These are phyloP conservation scores for Channa maculata DNA, from an alignment of 2,113 vertebrate species.

Conservation along the genomic window DNA sequence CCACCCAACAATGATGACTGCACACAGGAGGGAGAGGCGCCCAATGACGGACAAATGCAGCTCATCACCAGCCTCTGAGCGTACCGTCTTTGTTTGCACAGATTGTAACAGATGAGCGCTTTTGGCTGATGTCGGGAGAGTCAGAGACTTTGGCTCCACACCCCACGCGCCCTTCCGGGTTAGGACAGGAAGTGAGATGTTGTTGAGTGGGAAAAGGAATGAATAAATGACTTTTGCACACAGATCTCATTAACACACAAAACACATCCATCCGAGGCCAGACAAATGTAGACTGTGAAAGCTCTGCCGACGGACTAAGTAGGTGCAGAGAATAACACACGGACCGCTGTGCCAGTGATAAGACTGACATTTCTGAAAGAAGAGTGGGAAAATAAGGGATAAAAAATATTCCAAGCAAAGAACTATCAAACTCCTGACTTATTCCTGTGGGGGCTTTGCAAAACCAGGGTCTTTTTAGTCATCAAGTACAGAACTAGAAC, in stretches of 20 bases:
- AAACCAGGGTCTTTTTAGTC: constrained; percentile 89
- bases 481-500: constrained; percentile 85
- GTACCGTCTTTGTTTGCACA: constrained; percentile 66
- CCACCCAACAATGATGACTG: constrained; percentile 90
- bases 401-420: constrained; percentile 57
- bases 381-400: constrained; percentile 60
- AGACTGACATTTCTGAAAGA: constrained; percentile 76
- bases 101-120: constrained; percentile 55
- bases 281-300: constrained; percentile 90
- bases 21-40: constrained; percentile 87
- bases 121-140: constrained; percentile 57
- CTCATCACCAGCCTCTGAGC: constrained; percentile 98
- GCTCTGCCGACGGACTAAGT: constrained; percentile 67
- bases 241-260: constrained; percentile 70
- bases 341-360: constrained; percentile 81
- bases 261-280: constrained; percentile 84
- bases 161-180: constrained; percentile 64
- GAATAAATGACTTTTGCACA: constrained; percentile 76
- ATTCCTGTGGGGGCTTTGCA: constrained; percentile 86
- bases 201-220: constrained; percentile 57
- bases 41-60: constrained; percentile 98
- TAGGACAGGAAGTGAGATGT: constrained; percentile 68
- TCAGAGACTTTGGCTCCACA: constrained; percentile 53
- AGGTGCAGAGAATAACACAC: constrained; percentile 70
- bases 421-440: constrained; percentile 84